Base-by-base conservation (phyloP, 2,797 vertebrate genomes). In the Tamandua tetradactyla region DNA sequence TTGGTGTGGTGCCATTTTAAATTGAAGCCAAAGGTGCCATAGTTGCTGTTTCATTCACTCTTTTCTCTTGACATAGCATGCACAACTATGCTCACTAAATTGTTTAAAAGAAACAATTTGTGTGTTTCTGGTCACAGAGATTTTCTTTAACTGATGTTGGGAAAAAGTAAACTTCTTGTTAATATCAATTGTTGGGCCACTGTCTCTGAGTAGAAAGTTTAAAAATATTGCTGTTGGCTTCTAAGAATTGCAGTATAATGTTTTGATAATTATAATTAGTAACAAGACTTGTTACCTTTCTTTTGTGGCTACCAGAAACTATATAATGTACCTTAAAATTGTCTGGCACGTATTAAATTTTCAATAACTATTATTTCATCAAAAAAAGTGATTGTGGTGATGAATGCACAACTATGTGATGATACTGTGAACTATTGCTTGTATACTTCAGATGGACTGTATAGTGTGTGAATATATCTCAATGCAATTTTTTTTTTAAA, bases 91-190 rank as follows among this genome's bases (percentile, higher is more conserved):
- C 4, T 96, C 40, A 80, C 44, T 90, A 88, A 90, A 88, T 83
- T 88, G 52, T 88, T 89, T 85, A 32, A 47, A 81, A 94, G 80
- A 82, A 92, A 78, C n/a, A 76, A 57, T 25, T 57, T 84, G 59
- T 82, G 27, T 49, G 52, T 52, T 35, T 91, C 52, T 37, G 52
- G 47, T 96, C 68, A 52, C 17, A n/a, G 61, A 89, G 42, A 75
- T 84, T 89, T 91, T 93, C 42, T 92, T 80, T 84, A 86, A 74
- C 37, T 87, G 90, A 61, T 71, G 74, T 55, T 62, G 89, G 79
- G 85, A 49, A 92, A 97, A 96, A 75, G 79, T 42, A 81, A 42
- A 40, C 37, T 89, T 93, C 76, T 82, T 47, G 14, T 76, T 84
- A 76, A 55, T 9, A 80, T 30, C 35, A 89, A 76, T 37, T 44